Evolutionary conservation across 2,113 vertebrate genomes (phyloP).

Genomic region (Psephotus haematonotus): DNA sequence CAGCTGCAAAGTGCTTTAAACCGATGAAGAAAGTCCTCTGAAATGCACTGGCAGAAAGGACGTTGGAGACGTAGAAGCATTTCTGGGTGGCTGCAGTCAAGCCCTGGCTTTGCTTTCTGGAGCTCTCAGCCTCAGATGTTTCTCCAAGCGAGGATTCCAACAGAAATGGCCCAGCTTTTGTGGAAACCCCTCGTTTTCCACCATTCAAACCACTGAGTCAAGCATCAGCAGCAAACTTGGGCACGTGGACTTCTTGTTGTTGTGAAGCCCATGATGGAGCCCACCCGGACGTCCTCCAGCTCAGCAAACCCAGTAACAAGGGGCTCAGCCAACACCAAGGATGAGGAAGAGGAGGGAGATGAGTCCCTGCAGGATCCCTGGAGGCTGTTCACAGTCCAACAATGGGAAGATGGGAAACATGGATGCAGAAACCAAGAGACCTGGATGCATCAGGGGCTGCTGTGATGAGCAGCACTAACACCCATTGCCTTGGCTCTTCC

Average conservation of each 20-base stretch:
- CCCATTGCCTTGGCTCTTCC: neutral
- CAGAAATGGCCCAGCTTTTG: neutral
- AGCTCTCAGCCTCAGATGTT: neutral
- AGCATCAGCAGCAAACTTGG: neutral
- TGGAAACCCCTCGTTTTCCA: neutral
- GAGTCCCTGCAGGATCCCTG: rapidly evolving
- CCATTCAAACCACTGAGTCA: rapidly evolving
- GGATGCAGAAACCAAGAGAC: neutral
- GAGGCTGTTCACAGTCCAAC: rapidly evolving
- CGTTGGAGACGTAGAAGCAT: neutral
- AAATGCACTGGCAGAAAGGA: neutral
- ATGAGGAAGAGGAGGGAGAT: neutral
- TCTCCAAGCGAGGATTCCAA: neutral
- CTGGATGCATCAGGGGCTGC: neutral
- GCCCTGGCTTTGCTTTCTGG: neutral
- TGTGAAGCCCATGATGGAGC: neutral
- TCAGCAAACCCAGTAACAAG: neutral
- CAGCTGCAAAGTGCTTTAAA: neutral
- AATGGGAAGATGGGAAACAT: neutral
- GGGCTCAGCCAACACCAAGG: neutral
- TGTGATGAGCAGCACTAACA: neutral
- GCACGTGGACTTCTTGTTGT: rapidly evolving
- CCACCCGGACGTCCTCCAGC: neutral
- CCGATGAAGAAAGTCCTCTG: neutral
- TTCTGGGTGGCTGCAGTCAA: neutral